Base-by-base conservation (phyloP, 2,113 vertebrate genomes). In the Perccottus glenii region DNA sequence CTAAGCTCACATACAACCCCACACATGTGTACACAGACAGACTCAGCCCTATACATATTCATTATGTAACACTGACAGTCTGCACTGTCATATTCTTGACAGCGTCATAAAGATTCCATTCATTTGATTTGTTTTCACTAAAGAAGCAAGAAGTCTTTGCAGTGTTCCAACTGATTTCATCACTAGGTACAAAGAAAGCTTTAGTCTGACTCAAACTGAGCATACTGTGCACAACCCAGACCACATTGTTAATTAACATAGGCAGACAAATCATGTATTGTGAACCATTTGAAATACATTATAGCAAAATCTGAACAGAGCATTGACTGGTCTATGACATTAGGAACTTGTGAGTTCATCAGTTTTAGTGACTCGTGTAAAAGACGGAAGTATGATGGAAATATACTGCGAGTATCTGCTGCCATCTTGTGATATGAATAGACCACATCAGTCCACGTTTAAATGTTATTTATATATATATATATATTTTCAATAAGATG, bases 1-100 rank as follows among this genome's bases (percentile, higher is more conserved):
- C 75, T 87, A 82, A 86, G 53, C 80, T 88, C 81, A 86, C 80
- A 81, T 75, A 76, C 73, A 81, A 79, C 80, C 74, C 67, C 85
- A 83, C 82, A 79, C 85, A 83, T 68, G 67, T 65, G 73, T 62
- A 47, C 19, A 67, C 70, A 55, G 19, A 27, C 56, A 66, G 59
- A 67, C 61, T 53, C 57, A 32, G 45, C 50, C 73, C 62, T 75
- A 71, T 84, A 79, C 76, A 84, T 83, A 82, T 82, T 84, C 64
- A 86, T 87, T 84, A 84, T 73, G 70, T 84, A 83, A 85, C 60
- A 33, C 27, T 77, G 69, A 87, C 62, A 80, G 70, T 69, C 77
- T 60, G 66, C 62, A 56, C 49, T 79, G 82, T 83, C 75, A 61
- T 59, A 35, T 61, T 40, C 36, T 11, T 2, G 62, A 12, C 56